Percentiles rank a stretch among this genome's conserved stretches.
Evolutionary conservation across 2,888 invertebrate genomes (phyloP).

Genomic region (Campopleginae sp.): DNA sequence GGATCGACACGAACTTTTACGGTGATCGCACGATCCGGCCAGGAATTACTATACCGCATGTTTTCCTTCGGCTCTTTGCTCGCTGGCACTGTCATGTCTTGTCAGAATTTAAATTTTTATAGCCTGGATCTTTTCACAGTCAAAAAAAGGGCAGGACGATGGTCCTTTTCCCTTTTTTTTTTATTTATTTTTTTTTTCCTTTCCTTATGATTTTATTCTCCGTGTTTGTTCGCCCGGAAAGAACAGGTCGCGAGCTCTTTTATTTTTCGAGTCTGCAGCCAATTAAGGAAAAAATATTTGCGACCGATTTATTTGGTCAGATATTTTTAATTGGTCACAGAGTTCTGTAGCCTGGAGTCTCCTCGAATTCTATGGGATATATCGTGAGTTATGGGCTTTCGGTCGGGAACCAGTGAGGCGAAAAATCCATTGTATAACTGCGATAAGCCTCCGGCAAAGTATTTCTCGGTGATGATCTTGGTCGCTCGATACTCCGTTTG

Average conservation of each 20-base stretch:
- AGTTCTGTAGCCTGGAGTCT: neutral
- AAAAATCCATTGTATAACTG: slow-evolving; percentile 49
- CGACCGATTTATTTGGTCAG: neutral
- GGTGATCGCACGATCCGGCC: slow-evolving; percentile 77
- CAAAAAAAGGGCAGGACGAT: neutral
- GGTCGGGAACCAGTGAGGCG: slow-evolving; percentile 19
- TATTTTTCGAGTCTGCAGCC: neutral
- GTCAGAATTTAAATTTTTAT: slow-evolving; percentile 17
- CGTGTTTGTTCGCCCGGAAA: neutral
- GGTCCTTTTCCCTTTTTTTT: neutral
- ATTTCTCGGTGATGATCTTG: slow-evolving; percentile 31
- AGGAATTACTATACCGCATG: slow-evolving; percentile 79
- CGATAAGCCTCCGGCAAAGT: slow-evolving; percentile 40
- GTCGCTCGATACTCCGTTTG: slow-evolving; percentile 16
- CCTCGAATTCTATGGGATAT: slow-evolving; percentile 30
- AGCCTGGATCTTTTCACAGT: neutral
- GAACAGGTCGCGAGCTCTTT: neutral
- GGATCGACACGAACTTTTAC: slow-evolving; percentile 78
- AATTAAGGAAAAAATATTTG: neutral
- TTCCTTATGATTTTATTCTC: neutral
- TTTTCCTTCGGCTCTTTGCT: slow-evolving; percentile 66
- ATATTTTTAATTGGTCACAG: slow-evolving; percentile 22
- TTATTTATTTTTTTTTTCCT: neutral
- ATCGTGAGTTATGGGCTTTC: slow-evolving; percentile 36
- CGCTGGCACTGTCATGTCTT: slow-evolving; percentile 70